These are phyloP conservation scores for Cladorhizidae sp. DNA, from an alignment of 37 sponge, comb jelly and placozoan genomes.

Conservation along the genomic window DNA sequence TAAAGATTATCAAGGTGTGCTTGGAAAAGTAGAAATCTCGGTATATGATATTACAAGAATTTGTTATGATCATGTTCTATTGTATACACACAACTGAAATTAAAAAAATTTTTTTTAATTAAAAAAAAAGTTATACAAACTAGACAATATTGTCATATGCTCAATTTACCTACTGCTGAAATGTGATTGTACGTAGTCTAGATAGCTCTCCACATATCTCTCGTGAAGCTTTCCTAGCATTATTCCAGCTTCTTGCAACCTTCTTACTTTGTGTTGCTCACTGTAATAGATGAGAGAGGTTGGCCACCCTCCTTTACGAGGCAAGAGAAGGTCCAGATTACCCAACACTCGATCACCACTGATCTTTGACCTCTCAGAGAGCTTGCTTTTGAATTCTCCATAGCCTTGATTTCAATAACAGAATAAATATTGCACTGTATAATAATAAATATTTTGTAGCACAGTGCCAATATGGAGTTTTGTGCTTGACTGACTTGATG, in stretches of 20 bases:
- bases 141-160: no score
- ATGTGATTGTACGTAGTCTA: not conserved
- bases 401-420: not conserved
- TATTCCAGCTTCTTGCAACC: not conserved
- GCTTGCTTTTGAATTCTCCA: conserved; percentile 6
- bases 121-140: no score
- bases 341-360: conserved; percentile 8
- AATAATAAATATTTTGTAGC: no score
- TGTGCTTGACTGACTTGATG: not conserved
- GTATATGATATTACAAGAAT: no score
- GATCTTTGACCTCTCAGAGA: not conserved
- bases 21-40: no score
- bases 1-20: no score
- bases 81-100: no score
- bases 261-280: not conserved
- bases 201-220: not conserved
- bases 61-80: no score
- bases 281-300: not conserved
- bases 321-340: conserved; percentile 13
- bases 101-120: no score
- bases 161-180: no score
- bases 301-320: conserved; percentile 10
- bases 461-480: no score
- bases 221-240: not conserved
- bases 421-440: no score